These are phyloP conservation scores for Lycodopsis pacificus DNA, from an alignment of 2,797 vertebrate species.

Conservation along the genomic window DNA sequence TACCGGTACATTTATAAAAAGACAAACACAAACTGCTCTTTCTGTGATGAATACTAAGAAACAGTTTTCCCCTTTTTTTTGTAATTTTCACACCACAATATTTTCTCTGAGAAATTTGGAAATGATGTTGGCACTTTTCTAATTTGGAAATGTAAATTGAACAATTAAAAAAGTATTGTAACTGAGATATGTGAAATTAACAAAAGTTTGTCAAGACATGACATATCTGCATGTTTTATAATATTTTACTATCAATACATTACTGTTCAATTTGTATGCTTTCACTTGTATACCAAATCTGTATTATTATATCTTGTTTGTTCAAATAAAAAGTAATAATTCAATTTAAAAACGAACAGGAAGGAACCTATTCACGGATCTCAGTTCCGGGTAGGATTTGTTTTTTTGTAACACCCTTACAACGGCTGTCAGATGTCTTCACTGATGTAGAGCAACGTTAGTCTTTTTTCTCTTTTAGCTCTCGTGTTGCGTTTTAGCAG, in stretches of 20 bases:
- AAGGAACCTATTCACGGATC: slow-evolving; percentile 3
- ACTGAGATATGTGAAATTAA: not conserved
- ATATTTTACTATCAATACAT: not conserved
- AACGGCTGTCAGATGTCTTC: not conserved
- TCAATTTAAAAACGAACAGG: accelerated
- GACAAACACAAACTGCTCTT: not conserved
- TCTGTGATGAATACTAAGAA: not conserved
- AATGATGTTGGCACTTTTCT: accelerated
- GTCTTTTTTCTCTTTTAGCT: not conserved
- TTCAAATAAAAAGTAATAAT: not conserved
- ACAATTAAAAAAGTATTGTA: not conserved
- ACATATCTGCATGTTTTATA: not conserved
- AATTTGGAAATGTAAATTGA: not conserved
- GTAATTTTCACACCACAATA: not conserved
- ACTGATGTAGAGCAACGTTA: accelerated
- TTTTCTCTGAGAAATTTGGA: not conserved
- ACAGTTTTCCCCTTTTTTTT: not conserved
- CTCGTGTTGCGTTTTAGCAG: not conserved
- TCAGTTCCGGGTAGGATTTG: slow-evolving; percentile 31
- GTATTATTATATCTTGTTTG: not conserved
- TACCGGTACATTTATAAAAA: not conserved
- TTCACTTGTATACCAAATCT: not conserved
- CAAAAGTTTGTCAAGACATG: not conserved
- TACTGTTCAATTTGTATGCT: not conserved
- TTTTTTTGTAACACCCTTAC: slow-evolving; percentile 41